Evolutionary conservation across 2,888 invertebrate species (phyloP), one percentile per base, ranked within the genome.

Genomic region (Polydrusus tereticollis): DNA sequence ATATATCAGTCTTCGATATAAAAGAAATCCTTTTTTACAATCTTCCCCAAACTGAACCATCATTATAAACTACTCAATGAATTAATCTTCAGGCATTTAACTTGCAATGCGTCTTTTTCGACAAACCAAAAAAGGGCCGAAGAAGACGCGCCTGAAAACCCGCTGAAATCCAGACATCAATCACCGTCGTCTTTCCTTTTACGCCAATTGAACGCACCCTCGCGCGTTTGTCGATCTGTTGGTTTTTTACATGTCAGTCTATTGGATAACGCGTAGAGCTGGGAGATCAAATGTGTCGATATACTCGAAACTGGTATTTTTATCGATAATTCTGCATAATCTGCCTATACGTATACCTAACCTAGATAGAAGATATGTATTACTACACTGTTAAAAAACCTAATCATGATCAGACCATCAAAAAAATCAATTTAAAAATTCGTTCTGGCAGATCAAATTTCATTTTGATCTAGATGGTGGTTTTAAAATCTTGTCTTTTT

Each of bases 121-220:
- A 55, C 23, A 55, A 16, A 26, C 18, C 29, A 16, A 29, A 55
- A 55, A 29, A 29, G 52, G 52, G 52, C 16, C 18, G 16, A 10
- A 29, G 29, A 29, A 52, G 52, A 29, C 52, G 29, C 29, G 12
- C 2, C 52, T 55, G 18, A 55, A 55, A 55, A 29, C 52, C 16
- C 52, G 45, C 18, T 45, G 45, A 62, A 62, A 43, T 26, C 23
- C 45, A 21, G 45, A 62, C 62, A 62, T 62, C 62, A 62, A 62
- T 62, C 62, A 62, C 41, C 16, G 62, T 18, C 38, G 41, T 41
- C 41, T 41, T 20, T 62, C 45, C 62, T 18, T 62, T 43, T 45
- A 62, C 62, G 62, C 29, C 62, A 62, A 62, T 62, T 62, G 62
- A 62, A 62, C 62, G 45, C 41, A 45, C 43, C 38, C 23, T 62